Percentiles rank a stretch among this genome's conserved stretches.
phyloP scores from a whole-genome alignment of 2,113 vertebrate genomes.

The Antechinus flavipes region DNA sequence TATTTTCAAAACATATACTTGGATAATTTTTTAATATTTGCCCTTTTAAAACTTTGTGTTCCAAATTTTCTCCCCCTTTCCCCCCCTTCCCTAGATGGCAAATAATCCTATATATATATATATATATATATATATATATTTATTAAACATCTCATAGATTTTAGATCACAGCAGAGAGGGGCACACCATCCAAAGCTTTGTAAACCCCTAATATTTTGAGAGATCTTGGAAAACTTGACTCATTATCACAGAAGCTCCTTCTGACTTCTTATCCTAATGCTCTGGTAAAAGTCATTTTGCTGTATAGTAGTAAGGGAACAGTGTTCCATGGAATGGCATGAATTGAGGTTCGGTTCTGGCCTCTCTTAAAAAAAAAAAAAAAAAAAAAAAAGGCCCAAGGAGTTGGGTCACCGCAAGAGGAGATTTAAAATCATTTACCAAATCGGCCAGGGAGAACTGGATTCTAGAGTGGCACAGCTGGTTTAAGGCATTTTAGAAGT shows the following conservation, averaged over 20 bases:
- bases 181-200: neutral
- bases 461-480: constrained; percentile 87
- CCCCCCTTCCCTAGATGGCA: no score
- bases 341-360: neutral
- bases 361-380: neutral
- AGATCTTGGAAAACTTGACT: neutral
- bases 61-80: no score
- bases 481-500: constrained; percentile 87
- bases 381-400: constrained; percentile 31
- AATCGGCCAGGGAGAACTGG: constrained; percentile 72
- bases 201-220: neutral
- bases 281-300: neutral
- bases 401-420: constrained; percentile 23
- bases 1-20: no score
- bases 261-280: neutral
- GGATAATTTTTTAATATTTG: no score
- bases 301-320: neutral
- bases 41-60: no score
- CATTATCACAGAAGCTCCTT: neutral
- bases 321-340: neutral
- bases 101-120: no score
- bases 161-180: neutral
- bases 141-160: neutral
- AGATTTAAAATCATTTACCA: constrained; percentile 68
- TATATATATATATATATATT: no score